These are phyloP conservation scores for Tenualosa thibaudeaui DNA, from an alignment of 2,797 vertebrate species.

Conservation along the genomic window DNA sequence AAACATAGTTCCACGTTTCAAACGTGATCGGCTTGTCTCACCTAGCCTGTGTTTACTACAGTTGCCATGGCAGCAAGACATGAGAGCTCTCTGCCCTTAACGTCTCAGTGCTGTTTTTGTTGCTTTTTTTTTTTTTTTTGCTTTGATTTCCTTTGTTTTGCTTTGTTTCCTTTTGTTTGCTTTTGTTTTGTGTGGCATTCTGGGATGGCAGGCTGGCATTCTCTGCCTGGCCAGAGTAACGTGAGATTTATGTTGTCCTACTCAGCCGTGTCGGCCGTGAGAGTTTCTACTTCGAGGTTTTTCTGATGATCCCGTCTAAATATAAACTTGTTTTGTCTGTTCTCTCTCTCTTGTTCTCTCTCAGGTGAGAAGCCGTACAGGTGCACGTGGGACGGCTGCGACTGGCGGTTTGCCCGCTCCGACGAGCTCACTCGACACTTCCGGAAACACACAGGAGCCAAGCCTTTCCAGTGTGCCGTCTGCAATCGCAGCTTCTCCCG, in stretches of 20 bases:
- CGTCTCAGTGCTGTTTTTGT: neutral
- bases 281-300: neutral
- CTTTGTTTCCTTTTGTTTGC: neutral
- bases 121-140: neutral
- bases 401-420: conserved; percentile 97
- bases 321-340: conserved; percentile 1
- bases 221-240: neutral
- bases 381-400: conserved; percentile 97
- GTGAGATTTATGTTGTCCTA: neutral
- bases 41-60: neutral
- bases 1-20: neutral
- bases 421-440: conserved; percentile 97
- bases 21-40: neutral
- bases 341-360: neutral
- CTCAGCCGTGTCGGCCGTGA: neutral
- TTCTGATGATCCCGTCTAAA: neutral
- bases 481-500: conserved; percentile 98
- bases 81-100: neutral
- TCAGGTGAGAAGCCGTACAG: conserved; percentile 98
- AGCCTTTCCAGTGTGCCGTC: conserved; percentile 95
- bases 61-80: neutral
- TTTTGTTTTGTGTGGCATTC: neutral
- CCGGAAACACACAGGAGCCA: conserved; percentile 97
- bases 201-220: neutral
- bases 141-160: neutral